Evolutionary conservation across 2,113 vertebrate species (phyloP), one percentile per base, ranked within the genome.

Genomic region (Himantopus leucocephalus): DNA sequence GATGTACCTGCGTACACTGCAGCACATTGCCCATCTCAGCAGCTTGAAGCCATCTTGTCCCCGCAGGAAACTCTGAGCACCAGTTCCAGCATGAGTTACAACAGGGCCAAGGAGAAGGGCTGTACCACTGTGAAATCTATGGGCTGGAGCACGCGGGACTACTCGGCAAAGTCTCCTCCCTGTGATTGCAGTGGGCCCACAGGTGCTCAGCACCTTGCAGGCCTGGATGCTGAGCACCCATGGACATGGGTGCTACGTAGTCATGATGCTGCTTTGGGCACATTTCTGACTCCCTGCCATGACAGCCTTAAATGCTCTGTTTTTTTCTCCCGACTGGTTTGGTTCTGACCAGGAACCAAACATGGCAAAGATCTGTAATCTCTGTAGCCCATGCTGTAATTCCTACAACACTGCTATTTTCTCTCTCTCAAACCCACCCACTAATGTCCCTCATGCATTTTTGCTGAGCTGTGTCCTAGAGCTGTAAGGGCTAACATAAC

Each of bases 171-270:
- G n/a, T 41, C 56, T 41, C n/a, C 11, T 23, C 41, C 41, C 26
- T 27, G 21, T 5, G 58, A 45, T 11, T 34, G 43, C 37, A 59
- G 18, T 21, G 41, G 30, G n/a, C 24, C 6, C 1, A 0, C 3
- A 22, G 39, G 35, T 37, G 71, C 34, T 55, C 47, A 30, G 45
- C 37, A 39, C 26, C 35, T 55, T 32, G 48, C 35, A 78, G 58
- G 9, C 32, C 12, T 50, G 81, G 58, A 32, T 41, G 48, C 32
- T 71, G 56, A 71, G n/a, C 73, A 58, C 32, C 48, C 41, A 56
- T 5, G 6, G 21, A 22, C 22, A 26, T 14, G 23, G 37, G 12
- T 29, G 29, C 59, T 66, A 20, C 53, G 34, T 30, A 37, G n/a
- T 16, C 70, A 24, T 41, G 23, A 32, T 35, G n/a, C 18, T 48